Evolutionary conservation across 2,113 vertebrate species (phyloP).

Genomic region (sheep (Ovis aries)): ARS-UI_Ramb_v3.0 NC_056069.1:58961001-58961500

Average conservation of each 20-base stretch:
- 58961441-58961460: fast-evolving
- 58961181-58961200: not conserved
- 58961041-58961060: not conserved
- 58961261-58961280: not conserved
- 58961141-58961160: not conserved
- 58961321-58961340: not conserved
- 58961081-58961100: not conserved
- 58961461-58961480: not conserved
- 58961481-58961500: not conserved
- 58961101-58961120: not conserved
- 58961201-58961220: not conserved
- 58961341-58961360: not conserved
- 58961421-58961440: not conserved
- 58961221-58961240: not conserved
- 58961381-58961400: not conserved
- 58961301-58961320: not conserved
- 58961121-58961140: not conserved
- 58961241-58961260: not conserved
- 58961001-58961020: not conserved
- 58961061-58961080: not conserved
- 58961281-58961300: not conserved
- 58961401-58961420: not conserved
- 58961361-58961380: not conserved
- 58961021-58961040: not conserved
- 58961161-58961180: not conserved